Evolutionary conservation across 1,140 invertebrate species (phyloP), one percentile per base, ranked within the genome.

Genomic region (Drosophila pallidifrons): DNA sequence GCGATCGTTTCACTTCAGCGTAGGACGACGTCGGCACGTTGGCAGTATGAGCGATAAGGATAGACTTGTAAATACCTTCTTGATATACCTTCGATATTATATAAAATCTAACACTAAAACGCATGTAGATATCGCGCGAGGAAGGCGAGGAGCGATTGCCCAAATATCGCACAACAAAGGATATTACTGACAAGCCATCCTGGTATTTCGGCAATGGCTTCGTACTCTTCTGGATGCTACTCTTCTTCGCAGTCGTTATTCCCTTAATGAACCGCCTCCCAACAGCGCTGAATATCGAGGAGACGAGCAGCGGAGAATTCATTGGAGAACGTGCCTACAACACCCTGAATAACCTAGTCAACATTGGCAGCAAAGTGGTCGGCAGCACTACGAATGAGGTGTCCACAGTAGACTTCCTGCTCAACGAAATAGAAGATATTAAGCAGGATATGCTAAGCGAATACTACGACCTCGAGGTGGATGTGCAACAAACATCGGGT

Each of bases 311-410:
- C 4, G 77, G 66, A 0, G 46, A 63, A 20, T 91, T 91, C 20
- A 75, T 92, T 8, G 87, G 79, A 0, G 77, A 91, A 69, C 75
- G 83, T 0, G 82, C 91, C 0, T 55, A 81, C n/a, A 11, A 60
- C 1, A 71, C 95, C 75, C 92, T 96, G 7, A 89, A 94, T n/a
- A 94, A 95, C 76, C 93, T 97, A 58, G 96, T 95, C 1, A 93
- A 93, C 13, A 93, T 96, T 46, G 96, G 96, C 0, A 95, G 95
- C 3, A 93, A 96, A 85, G 93, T 95, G 4, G 93, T 94, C 7
- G 95, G 95, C 13, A 95, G 95, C 78, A 93, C 94, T 70, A 94
- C 93, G 59, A 96, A 95, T 89, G 95, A 96, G 93, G 93, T 95
- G 65, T 41, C 93, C 35, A 94, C 95, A 3, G 94, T 95, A 28